Conservation (phyloP, 2,888 invertebrate species). For the Drosophila melanocephala region DNA sequence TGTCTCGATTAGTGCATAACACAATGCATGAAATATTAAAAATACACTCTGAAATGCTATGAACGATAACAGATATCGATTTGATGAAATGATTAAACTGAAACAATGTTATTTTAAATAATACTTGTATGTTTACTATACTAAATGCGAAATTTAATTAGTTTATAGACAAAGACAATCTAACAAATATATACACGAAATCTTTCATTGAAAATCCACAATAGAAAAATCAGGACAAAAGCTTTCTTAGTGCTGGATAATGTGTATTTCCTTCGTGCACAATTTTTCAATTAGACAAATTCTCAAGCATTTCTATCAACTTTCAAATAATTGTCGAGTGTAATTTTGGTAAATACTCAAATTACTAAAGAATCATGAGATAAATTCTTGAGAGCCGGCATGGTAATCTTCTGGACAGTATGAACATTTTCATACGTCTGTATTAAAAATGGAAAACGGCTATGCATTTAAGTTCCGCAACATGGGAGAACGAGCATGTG, state of each 20-base stretch:
- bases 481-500: conserved; percentile 3
- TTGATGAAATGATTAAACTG: neutral
- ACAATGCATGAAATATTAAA: neutral
- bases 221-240: neutral
- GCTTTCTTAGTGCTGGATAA: neutral
- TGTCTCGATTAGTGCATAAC: too few species aligned
- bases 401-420: conserved; percentile 10
- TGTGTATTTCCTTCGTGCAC: neutral
- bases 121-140: neutral
- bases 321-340: conserved; percentile 32
- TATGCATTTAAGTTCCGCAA: conserved; percentile 39
- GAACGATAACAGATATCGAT: too few species aligned
- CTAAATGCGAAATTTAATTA: too few species aligned
- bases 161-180: neutral
- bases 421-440: conserved; percentile 20
- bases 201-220: neutral
- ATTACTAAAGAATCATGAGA: conserved; percentile 26
- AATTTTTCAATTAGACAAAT: conserved; percentile 16
- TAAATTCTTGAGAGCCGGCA: conserved; percentile 16
- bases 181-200: neutral
- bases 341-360: conserved; percentile 42
- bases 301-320: conserved; percentile 12
- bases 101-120: neutral
- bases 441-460: conserved; percentile 13
- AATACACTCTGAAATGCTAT: too few species aligned